These are phyloP conservation scores for Hucho hucho DNA, from an alignment of 2,113 vertebrate genomes.

Conservation along the genomic window DNA sequence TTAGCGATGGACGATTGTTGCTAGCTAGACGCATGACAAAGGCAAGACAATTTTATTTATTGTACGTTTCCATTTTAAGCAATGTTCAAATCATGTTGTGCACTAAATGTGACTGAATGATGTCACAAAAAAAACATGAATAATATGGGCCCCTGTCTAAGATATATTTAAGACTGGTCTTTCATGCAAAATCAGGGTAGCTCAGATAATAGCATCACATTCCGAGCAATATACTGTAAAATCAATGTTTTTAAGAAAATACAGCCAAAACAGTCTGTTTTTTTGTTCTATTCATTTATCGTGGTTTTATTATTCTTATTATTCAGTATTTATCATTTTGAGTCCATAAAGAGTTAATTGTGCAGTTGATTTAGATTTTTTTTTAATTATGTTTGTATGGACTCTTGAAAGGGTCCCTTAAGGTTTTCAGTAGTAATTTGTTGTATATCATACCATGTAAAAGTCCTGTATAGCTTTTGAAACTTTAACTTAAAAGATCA, in stretches of 20 bases:
- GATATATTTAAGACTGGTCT: not conserved
- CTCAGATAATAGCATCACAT: not conserved
- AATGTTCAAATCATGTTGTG: not conserved
- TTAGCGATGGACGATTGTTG: not conserved
- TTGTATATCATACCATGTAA: slow-evolving; percentile 35
- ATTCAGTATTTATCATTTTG: slow-evolving; percentile 14
- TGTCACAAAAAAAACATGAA: not conserved
- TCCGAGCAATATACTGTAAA: not conserved
- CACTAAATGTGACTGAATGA: not conserved
- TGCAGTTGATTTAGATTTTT: slow-evolving; percentile 27
- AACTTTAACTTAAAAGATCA: not conserved
- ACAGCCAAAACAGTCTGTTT: not conserved
- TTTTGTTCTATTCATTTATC: not conserved
- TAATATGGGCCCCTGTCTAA: no score
- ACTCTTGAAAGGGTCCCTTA: slow-evolving; percentile 8
- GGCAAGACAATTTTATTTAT: not conserved
- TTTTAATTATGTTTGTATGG: not conserved
- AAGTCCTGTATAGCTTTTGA: slow-evolving; percentile 28
- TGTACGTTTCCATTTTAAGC: not conserved
- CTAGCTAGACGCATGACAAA: not conserved
- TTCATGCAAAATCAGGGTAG: not conserved
- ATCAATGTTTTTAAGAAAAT: not conserved
- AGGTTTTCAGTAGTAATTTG: slow-evolving; percentile 28
- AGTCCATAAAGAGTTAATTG: slow-evolving; percentile 16
- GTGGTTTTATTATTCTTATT: slow-evolving; percentile 17